phyloP scores from a whole-genome alignment of 2,113 vertebrate genomes.

The Muntiacus muntjak region DNA sequence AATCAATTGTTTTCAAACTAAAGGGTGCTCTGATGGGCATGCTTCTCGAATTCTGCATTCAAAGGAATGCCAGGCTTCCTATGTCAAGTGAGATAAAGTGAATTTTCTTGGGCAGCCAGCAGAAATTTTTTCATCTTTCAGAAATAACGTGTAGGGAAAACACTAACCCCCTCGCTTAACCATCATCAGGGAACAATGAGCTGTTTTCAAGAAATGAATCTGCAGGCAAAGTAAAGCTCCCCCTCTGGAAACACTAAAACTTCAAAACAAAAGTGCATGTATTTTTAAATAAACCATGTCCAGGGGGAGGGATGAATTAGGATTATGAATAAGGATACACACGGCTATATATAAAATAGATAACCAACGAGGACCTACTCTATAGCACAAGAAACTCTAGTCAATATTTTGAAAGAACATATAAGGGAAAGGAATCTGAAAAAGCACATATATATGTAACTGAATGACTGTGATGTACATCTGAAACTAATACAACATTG shows the following conservation, averaged over 20 bases:
- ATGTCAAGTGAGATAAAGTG: not conserved
- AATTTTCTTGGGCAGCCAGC: not conserved
- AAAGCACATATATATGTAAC: not conserved
- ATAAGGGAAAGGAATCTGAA: not conserved
- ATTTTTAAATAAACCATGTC: not conserved
- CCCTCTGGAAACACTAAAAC: not conserved
- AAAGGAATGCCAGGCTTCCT: not conserved
- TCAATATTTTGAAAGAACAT: not conserved
- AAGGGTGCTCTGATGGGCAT: not conserved
- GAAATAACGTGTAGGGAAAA: constrained; percentile 22
- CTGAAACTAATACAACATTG: not conserved
- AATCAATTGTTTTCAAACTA: constrained; percentile 23
- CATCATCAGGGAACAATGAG: not conserved
- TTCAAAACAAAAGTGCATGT: not conserved
- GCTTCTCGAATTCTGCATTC: not conserved
- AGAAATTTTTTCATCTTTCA: constrained; percentile 35
- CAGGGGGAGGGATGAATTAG: not conserved
- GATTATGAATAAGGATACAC: not conserved
- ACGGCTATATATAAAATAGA: not conserved
- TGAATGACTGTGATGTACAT: not conserved
- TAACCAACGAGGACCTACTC: not conserved
- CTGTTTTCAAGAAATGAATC: constrained; percentile 13
- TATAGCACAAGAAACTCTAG: not conserved
- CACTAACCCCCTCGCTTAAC: not conserved
- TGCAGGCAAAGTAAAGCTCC: not conserved